A percentile compares a stretch with the other conserved stretches of the same genome.
These are phyloP conservation scores for Arothron firmamentum DNA, from an alignment of 2,113 vertebrate species.

Conservation along the genomic window DNA sequence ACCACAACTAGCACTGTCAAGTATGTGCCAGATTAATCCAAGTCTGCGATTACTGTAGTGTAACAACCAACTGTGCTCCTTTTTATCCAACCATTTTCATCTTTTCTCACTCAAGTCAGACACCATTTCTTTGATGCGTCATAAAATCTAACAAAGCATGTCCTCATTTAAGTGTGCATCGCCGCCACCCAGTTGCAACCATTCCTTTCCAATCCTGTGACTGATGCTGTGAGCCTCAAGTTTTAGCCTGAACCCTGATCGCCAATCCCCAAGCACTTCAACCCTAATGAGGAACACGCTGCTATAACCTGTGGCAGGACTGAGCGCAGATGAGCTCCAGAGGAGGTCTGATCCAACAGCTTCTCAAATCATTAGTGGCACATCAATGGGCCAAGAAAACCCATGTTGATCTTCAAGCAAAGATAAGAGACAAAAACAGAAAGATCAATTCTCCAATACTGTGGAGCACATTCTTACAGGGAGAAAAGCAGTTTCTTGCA, in stretches of 20 bases:
- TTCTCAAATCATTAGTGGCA: constrained; percentile 67
- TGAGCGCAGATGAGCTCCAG: constrained; percentile 48
- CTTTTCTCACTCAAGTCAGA: constrained; percentile 19
- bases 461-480: not conserved
- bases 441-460: not conserved
- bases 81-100: constrained; percentile 8
- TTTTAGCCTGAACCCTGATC: constrained; percentile 22
- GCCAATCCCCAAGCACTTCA: constrained; percentile 36
- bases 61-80: constrained; percentile 18
- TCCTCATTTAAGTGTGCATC: constrained; percentile 19
- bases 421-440: not conserved
- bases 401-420: constrained; percentile 9
- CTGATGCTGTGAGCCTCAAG: constrained; percentile 14
- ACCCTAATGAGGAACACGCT: constrained; percentile 63
- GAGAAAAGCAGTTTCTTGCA: not conserved
- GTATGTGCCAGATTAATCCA: constrained; percentile 33
- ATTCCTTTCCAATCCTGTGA: constrained; percentile 7
- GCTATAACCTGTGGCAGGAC: constrained; percentile 46
- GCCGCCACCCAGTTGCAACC: not conserved
- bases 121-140: constrained; percentile 8
- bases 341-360: constrained; percentile 47
- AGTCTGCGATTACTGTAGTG: constrained; percentile 35
- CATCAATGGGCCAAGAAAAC: constrained; percentile 19
- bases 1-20: constrained; percentile 48
- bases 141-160: constrained; percentile 28